Conservation (phyloP, 2,888 invertebrate species). For the Cheilosia urbana region DNA sequence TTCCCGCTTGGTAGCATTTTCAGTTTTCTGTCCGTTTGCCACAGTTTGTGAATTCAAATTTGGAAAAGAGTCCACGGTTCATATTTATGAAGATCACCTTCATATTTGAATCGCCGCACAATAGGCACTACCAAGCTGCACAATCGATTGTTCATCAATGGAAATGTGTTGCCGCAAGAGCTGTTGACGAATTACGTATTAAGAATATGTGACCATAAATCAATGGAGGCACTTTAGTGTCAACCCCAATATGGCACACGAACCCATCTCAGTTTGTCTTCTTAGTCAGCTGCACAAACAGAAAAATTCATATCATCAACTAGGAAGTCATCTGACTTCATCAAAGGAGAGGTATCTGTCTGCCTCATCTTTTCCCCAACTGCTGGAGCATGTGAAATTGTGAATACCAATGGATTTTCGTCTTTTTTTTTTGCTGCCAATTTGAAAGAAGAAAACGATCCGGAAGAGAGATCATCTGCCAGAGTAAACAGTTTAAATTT, state of each 20-base stretch:
- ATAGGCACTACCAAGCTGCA: conserved; percentile 1
- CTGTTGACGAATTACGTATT: conserved; percentile 57
- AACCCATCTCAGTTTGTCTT: conserved; percentile 13
- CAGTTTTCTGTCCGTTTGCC: background rate
- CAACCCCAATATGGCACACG: conserved; percentile 46
- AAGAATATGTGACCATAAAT: conserved; percentile 32
- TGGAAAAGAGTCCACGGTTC: background rate
- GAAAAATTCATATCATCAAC: conserved; percentile 40
- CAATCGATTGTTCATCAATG: conserved; percentile 28
- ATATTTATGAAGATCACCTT: conserved; percentile 26
- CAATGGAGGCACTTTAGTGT: conserved; percentile 43
- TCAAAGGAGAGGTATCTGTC: conserved; percentile 33
- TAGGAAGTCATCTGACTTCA: conserved; percentile 55
- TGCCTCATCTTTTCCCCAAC: conserved; percentile 26
- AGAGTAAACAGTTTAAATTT: conserved; percentile 29
- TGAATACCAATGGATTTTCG: conserved; percentile 8
- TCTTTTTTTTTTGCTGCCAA: conserved; percentile 2
- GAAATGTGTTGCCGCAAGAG: conserved; percentile 21
- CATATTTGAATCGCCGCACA: conserved; percentile 7
- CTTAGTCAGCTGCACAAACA: background rate
- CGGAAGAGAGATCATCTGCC: conserved; percentile 71
- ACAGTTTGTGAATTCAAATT: conserved; percentile 2
- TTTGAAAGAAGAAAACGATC: conserved; percentile 47
- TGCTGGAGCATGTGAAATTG: conserved; percentile 41
- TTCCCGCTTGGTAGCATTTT: too few relatives aligned